Conservation (phyloP, 2,113 vertebrate species). For the Meleagris gallopavo region DNA sequence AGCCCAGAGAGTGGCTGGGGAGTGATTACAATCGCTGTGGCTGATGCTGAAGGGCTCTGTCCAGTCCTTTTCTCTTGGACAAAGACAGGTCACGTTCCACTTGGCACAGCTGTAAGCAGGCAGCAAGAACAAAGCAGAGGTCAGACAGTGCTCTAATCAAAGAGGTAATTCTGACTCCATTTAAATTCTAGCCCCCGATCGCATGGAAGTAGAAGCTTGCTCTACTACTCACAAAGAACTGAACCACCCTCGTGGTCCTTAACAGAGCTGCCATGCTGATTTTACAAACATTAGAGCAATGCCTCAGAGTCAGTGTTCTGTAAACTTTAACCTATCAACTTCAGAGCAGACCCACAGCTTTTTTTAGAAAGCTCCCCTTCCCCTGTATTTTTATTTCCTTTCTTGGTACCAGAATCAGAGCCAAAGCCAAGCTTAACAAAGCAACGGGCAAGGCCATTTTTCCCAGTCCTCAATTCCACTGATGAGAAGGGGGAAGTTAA, state of each 20-base stretch:
- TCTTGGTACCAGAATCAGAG: conserved; percentile 1
- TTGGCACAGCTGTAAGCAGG: not conserved
- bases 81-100: not conserved
- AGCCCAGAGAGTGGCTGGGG: not conserved
- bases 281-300: conserved; percentile 42
- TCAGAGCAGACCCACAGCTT: conserved; percentile 20
- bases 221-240: conserved; percentile 25
- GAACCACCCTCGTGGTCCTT: conserved; percentile 51
- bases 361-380: conserved; percentile 38
- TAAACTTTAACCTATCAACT: conserved; percentile 18
- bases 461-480: conserved; percentile 45
- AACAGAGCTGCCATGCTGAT: conserved; percentile 61
- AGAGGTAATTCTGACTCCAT: conserved; percentile 29
- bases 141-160: conserved; percentile 18
- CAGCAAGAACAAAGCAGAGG: conserved; percentile 38
- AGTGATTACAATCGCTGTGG: rapidly evolving
- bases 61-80: not conserved
- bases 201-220: conserved; percentile 18
- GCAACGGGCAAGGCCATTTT: conserved; percentile 39
- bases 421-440: conserved; percentile 48
- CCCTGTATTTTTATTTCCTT: conserved; percentile 58
- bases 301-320: conserved; percentile 11
- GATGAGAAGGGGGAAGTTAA: conserved; percentile 14
- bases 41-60: not conserved
- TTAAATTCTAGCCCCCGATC: not conserved